phyloP scores from a whole-genome alignment of 2,797 vertebrate genomes.

The Loriculus beryllinus region DNA sequence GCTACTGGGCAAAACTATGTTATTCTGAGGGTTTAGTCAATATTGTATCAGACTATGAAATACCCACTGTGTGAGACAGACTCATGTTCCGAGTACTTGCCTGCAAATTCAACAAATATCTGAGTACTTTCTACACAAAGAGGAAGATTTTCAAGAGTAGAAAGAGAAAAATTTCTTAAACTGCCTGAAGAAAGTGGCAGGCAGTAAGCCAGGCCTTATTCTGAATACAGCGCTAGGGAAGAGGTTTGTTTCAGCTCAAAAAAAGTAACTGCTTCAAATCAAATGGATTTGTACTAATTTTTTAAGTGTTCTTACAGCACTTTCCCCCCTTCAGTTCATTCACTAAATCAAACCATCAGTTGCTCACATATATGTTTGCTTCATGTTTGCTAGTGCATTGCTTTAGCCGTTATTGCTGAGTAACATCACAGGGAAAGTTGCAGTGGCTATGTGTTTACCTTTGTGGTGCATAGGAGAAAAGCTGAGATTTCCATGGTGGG shows the following conservation, averaged over 20 bases:
- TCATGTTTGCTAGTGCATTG: not conserved
- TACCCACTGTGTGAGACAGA: not conserved
- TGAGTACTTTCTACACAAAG: not conserved
- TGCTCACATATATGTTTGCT: not conserved
- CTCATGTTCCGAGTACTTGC: not conserved
- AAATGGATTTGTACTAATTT: not conserved
- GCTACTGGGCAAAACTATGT: not conserved
- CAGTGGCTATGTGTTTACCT: not conserved
- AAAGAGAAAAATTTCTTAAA: not conserved
- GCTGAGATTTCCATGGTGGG: not conserved
- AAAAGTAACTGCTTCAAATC: not conserved
- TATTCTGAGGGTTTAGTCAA: not conserved
- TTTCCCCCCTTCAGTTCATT: rapidly evolving
- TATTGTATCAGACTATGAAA: not conserved
- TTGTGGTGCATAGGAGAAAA: not conserved
- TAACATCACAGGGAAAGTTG: not conserved
- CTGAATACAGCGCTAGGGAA: rapidly evolving
- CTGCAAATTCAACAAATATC: not conserved
- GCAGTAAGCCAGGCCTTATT: not conserved
- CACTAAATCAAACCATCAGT: not conserved
- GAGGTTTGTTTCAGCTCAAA: not conserved
- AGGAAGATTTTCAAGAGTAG: not conserved
- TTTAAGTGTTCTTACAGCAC: not conserved
- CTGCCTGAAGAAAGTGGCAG: not conserved
- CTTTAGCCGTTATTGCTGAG: slow-evolving; percentile 8